Base-by-base conservation (phyloP, 2,113 vertebrate species). In the Dipodomys spectabilis region DNA sequence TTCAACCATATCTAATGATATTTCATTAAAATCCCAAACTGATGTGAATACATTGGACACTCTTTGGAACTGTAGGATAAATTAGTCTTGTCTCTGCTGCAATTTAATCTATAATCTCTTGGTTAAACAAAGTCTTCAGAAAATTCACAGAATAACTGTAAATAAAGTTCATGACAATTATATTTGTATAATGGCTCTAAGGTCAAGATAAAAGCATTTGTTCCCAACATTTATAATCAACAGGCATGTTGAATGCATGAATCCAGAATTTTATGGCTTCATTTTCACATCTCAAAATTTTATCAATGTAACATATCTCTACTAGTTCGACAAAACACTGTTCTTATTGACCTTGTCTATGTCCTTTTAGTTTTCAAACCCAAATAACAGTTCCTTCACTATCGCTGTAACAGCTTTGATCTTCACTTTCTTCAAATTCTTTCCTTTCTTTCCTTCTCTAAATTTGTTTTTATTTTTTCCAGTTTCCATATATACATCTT, bases 301-400 rank as follows among this genome's bases (percentile, higher is more conserved):
- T 77, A 45, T 35, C 64, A 86, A 20, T 82, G 20, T 77, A 12
- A 90, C 18, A 53, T 71, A 71, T 5, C 32, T 39, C 8, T 6
- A 35, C 18, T n/a, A 65, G 82, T 25, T 19, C 44, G 67, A 0
- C 60, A 49, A 91, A 81, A 39, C 35, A 35, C 49, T 80, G 2
- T 2, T 74, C 15, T 72, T 20, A 18, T 9, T 60, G 13, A 77
- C 65, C 20, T 80, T 57, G 60, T 5, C 15, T 65, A 53, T 77
- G 30, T 35, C n/a, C 10, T 89, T n/a, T 16, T 68, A 78, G 16
- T 64, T 91, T 96, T 93, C 28, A 91, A 80, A 77, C 49, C 23
- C 3, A n/a, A 85, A 35, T 6, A 72, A 8, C 7, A 73, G 71
- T 71, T 39, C 3, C 86, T 72, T 88, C 9, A 74, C 2, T 74